Evolutionary conservation across 2,888 invertebrate species (phyloP).

Genomic region (Synergus umbraculus): DNA sequence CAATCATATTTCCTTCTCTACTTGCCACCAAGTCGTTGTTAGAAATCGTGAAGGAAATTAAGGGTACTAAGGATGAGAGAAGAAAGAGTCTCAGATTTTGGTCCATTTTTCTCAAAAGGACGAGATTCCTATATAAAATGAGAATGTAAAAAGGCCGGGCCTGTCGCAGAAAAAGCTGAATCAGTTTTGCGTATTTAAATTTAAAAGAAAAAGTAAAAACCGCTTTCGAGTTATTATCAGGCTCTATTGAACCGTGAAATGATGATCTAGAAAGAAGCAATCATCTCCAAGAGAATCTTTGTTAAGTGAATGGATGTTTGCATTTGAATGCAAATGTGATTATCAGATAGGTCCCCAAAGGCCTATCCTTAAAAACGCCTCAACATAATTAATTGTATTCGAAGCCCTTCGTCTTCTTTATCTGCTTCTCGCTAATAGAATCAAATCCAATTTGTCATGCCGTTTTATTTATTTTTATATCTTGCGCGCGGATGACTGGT

Average conservation of each 20-base stretch:
- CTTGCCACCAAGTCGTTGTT: not conserved
- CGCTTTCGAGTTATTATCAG: no score
- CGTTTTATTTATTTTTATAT: constrained; percentile 6
- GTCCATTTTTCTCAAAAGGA: no score
- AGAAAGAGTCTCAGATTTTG: no score
- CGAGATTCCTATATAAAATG: no score
- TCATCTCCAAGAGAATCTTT: no score
- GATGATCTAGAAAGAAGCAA: no score
- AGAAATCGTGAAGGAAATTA: not conserved
- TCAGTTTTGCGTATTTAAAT: no score
- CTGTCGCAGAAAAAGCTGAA: no score
- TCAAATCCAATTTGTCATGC: constrained; percentile 26
- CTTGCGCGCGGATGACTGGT: constrained; percentile 40
- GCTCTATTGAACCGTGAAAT: no score
- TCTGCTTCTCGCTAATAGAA: constrained; percentile 10
- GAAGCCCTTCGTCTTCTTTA: not conserved
- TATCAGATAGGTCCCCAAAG: constrained; percentile 1
- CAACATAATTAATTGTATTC: not conserved
- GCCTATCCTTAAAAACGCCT: not conserved
- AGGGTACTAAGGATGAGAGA: not conserved
- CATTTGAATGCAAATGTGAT: constrained; percentile 30
- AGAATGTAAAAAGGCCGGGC: no score
- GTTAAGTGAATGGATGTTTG: not conserved
- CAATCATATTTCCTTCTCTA: not conserved
- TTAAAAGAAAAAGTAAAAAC: no score